Evolutionary conservation across 2,888 invertebrate species (phyloP), one percentile per base, ranked within the genome.

Genomic region (Anoncus sp.): DNA sequence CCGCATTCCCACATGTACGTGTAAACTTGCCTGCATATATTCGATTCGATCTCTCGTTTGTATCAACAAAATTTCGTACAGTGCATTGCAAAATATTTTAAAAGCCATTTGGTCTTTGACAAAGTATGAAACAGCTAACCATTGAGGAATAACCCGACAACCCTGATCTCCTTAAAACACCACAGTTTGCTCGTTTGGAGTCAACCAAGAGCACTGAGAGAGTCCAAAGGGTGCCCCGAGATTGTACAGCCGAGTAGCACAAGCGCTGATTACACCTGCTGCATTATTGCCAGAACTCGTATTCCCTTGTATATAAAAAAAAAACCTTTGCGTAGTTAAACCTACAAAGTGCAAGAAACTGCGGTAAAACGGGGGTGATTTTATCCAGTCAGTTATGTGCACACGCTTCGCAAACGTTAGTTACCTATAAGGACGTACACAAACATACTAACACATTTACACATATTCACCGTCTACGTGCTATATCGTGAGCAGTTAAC

Each of bases 291-390:
- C 57, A 63, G 62, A 60, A 71, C 60, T 55, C 53, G 72, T 75
- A 60, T 74, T 59, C 66, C 53, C 20, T 49, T 31, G 18, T 35
- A 38, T 22, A 16, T 10, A 18, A 45, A 45, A 20, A 20, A 53
- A 51, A 55, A 66, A 67, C 45, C 55, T 16, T 20, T 5, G 5
- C 38, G 12, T 14, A 65, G 55, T 22, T 70, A 59, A 22, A 55
- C 60, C 51, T 57, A 67, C 66, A 73, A n/a, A 63, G 72, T 67
- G 43, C 70, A 51, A 57, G 75, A 62, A 78, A 75, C 63, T 20
- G 75, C 57, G 57, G 67, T 62, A 57, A 75, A 78, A 75, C 67
- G 49, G 45, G 10, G 71, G 67, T n/a, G 78, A 71, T 78, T 63
- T 66, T 62, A 67, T 62, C 71, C 75, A 51, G 24, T 60, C 49